Conservation (phyloP, 1,140 invertebrate species). For the Magallana ariakensis region DNA sequence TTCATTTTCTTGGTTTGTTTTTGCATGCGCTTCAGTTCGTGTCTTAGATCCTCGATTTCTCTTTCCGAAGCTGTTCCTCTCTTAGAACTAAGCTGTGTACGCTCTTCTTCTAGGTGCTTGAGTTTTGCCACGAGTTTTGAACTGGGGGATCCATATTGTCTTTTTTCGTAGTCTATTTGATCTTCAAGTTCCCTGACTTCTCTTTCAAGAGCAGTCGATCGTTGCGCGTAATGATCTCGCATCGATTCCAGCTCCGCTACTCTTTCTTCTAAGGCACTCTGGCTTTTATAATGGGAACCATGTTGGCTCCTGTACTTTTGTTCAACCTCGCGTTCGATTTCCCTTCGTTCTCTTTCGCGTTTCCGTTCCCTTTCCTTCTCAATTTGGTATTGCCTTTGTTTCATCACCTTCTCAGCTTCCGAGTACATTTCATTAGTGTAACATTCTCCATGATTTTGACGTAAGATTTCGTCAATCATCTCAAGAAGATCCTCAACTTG, state of each 20-base stretch:
- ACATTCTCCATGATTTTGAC: slow-evolving; percentile 12
- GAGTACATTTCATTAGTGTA: slow-evolving; percentile 1
- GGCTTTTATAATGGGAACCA: background rate
- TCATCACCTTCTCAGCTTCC: slow-evolving; percentile 26
- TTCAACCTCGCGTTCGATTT: slow-evolving; percentile 29
- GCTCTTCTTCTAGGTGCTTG: background rate
- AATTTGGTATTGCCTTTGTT: slow-evolving; percentile 16
- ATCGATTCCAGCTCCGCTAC: background rate
- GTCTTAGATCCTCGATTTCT: background rate
- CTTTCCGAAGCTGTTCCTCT: background rate
- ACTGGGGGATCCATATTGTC: slow-evolving; percentile 1
- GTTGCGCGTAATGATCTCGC: background rate
- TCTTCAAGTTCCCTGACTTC: background rate
- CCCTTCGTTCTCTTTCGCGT: slow-evolving; percentile 38
- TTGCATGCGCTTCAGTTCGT: background rate
- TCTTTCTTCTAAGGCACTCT: background rate
- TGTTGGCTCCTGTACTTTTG: background rate
- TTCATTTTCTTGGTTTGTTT: slow-evolving; percentile 15
- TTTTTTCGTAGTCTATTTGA: background rate
- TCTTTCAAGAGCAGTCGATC: background rate
- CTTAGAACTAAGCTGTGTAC: background rate
- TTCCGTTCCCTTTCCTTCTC: slow-evolving; percentile 12
- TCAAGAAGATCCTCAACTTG: slow-evolving; percentile 23
- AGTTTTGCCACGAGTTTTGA: background rate
- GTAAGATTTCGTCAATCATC: slow-evolving; percentile 7